A percentile compares a stretch with the other conserved stretches of the same genome.
phyloP scores from a whole-genome alignment of 2,797 vertebrate genomes.

The Cyprinodon diabolis region DNA sequence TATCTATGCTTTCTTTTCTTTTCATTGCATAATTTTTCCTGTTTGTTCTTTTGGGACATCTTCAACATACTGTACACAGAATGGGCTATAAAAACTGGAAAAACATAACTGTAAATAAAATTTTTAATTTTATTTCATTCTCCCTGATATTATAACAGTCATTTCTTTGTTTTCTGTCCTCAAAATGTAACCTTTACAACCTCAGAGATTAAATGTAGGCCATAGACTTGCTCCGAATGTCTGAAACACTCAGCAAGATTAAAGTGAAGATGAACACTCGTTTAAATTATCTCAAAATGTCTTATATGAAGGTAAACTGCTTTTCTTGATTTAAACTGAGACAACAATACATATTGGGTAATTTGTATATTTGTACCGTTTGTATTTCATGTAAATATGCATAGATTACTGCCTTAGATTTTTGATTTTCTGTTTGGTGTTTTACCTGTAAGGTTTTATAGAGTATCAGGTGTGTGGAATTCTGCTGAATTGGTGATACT shows the following conservation, averaged over 20 bases:
- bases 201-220: conserved; percentile 92
- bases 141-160: background rate
- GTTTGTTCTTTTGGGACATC: background rate
- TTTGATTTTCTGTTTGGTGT: conserved; percentile 88
- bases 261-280: conserved; percentile 2
- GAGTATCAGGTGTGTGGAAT: conserved; percentile 87
- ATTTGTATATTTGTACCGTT: conserved; percentile 78
- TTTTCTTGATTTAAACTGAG: conserved; percentile 11
- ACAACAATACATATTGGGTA: conserved; percentile 34
- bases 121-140: too few species aligned
- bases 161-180: background rate
- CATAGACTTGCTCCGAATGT: conserved; percentile 72
- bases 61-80: background rate
- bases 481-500: conserved; percentile 84
- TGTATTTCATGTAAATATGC: conserved; percentile 90
- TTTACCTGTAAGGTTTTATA: conserved; percentile 85
- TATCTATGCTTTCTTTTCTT: background rate
- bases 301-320: conserved; percentile 16
- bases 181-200: conserved; percentile 66
- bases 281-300: conserved; percentile 33
- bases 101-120: background rate
- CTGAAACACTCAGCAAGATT: conserved; percentile 12
- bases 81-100: background rate
- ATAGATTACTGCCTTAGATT: conserved; percentile 96
- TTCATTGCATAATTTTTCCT: background rate